These are phyloP conservation scores for Edolisoma coerulescens DNA, from an alignment of 2,113 vertebrate species.

Conservation along the genomic window DNA sequence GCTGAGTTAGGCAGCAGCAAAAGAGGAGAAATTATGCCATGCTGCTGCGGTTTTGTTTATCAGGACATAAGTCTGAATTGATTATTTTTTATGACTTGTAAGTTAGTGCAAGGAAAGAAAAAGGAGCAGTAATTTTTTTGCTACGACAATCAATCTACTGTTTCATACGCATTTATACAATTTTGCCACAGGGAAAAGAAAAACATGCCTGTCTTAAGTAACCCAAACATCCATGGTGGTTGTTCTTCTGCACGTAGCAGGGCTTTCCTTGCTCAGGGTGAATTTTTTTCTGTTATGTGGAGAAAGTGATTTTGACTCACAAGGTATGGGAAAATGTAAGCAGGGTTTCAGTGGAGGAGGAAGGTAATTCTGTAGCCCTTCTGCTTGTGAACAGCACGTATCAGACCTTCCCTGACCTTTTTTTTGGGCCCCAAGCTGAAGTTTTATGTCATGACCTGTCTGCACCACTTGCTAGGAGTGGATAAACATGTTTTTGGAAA, in stretches of 20 bases:
- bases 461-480: not conserved
- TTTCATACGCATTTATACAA: not conserved
- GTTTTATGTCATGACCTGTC: not conserved
- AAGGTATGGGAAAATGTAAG: not conserved
- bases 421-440: not conserved
- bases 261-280: not conserved
- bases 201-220: not conserved
- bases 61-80: slow-evolving; percentile 10
- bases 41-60: not conserved
- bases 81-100: slow-evolving; percentile 36
- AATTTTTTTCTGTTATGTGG: not conserved
- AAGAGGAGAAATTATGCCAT: not conserved
- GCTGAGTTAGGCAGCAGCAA: not conserved
- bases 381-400: not conserved
- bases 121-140: not conserved
- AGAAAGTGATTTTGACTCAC: not conserved
- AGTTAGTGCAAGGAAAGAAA: not conserved
- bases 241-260: not conserved
- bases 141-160: not conserved
- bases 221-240: not conserved
- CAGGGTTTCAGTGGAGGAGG: not conserved
- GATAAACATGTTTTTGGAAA: not conserved
- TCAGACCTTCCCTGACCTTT: not conserved
- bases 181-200: slow-evolving; percentile 9
- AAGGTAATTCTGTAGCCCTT: not conserved